Evolutionary conservation across 2,113 vertebrate species (phyloP).

Genomic region (Malurus cyaneus): DNA sequence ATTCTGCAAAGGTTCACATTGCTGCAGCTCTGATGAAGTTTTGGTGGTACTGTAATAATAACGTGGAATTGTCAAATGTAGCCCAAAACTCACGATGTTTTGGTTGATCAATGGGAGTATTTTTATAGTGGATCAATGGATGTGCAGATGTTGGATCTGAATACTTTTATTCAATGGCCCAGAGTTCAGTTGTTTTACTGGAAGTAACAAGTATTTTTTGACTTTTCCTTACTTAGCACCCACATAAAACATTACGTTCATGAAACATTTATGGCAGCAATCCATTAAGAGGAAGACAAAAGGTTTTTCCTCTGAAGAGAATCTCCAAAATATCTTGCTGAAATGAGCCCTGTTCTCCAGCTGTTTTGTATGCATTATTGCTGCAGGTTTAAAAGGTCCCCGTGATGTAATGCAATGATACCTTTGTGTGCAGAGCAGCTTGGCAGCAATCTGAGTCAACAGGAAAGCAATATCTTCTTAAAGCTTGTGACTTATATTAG

Average conservation of each 20-base stretch:
- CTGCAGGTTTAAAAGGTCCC: slow-evolving; percentile 8
- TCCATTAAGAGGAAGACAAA: slow-evolving; percentile 24
- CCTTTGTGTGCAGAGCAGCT: slow-evolving; percentile 50
- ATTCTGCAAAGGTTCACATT: background rate
- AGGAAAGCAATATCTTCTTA: slow-evolving; percentile 55
- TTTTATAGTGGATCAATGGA: background rate
- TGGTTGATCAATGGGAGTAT: background rate
- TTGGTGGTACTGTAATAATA: background rate
- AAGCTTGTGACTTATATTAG: slow-evolving; percentile 35
- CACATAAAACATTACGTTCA: background rate
- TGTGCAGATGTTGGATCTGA: background rate
- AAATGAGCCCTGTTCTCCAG: background rate
- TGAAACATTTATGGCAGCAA: slow-evolving; percentile 23
- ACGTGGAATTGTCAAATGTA: background rate
- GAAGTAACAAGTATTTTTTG: background rate
- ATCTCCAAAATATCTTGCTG: background rate
- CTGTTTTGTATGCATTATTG: slow-evolving; percentile 23
- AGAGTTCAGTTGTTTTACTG: slow-evolving; percentile 13
- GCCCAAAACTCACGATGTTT: background rate
- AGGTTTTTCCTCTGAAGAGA: background rate
- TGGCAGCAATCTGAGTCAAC: slow-evolving; percentile 10
- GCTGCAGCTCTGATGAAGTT: background rate
- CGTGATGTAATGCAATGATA: background rate
- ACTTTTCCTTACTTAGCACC: background rate
- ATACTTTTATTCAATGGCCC: background rate